Evolutionary conservation across 2,797 vertebrate genomes (phyloP).

Genomic region (Catharus ustulatus): DNA sequence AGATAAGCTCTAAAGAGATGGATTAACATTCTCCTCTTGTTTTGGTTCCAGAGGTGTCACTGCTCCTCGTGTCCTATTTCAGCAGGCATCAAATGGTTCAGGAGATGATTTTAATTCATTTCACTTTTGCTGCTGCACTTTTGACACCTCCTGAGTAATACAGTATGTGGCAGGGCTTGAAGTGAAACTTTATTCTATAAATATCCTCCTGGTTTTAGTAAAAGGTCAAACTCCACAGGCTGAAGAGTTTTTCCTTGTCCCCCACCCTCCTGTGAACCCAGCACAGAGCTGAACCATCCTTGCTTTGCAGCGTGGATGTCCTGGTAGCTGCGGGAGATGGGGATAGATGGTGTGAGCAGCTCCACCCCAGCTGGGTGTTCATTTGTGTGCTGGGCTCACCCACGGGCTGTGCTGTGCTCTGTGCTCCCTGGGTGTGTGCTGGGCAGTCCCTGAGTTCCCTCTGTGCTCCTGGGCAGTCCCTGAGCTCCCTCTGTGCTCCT

Average conservation of each 20-base stretch:
- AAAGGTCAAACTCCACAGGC: slow-evolving; percentile 16
- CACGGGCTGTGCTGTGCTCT: too few species aligned
- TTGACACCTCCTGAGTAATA: background rate
- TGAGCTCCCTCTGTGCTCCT: too few species aligned
- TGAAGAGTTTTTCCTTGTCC: background rate
- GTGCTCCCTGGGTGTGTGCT: too few species aligned
- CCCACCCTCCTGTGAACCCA: background rate
- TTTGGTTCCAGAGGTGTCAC: background rate
- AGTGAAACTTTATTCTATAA: slow-evolving; percentile 48
- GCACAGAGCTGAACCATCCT: background rate
- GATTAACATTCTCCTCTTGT: background rate
- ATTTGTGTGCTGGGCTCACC: too few species aligned
- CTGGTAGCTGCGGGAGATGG: too few species aligned
- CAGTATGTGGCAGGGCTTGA: slow-evolving; percentile 29
- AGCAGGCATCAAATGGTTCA: background rate
- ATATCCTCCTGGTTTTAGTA: slow-evolving; percentile 4
- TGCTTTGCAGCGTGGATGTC: too few species aligned
- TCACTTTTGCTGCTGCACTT: slow-evolving; percentile 9
- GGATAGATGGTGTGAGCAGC: too few species aligned
- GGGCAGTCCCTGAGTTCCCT: too few species aligned
- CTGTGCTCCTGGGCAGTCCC: too few species aligned
- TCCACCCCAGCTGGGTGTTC: too few species aligned
- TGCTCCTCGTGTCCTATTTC: background rate
- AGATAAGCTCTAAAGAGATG: background rate
- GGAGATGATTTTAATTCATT: slow-evolving; percentile 30